Base-by-base conservation (phyloP, 2,888 invertebrate species). In the Hemithea aestivaria region DNA sequence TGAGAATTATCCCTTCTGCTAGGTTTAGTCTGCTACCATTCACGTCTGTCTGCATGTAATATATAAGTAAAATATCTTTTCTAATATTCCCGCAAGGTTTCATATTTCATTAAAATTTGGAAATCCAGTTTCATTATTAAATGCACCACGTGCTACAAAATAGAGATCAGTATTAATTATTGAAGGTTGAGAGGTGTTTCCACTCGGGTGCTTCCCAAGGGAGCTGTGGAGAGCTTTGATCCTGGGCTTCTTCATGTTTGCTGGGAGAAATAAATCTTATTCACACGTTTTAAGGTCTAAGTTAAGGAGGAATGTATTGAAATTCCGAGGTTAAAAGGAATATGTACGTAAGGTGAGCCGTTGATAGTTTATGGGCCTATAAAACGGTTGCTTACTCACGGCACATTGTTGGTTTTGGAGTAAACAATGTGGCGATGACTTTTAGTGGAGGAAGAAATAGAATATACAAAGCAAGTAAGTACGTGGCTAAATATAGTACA, bases 111-210 rank as follows among this genome's bases (percentile, higher is more conserved):
- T n/a, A 16, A 16, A 16, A 16, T 16, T 16, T 16, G 5, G 5
- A 5, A 4, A 12, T 16, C 16, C 12, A 38, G 21, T 32, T 24
- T 26, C 16, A 36, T 22, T 35, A 35, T 16, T 23, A 20, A 29
- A 37, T 27, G 29, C 21, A 26, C 25, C 39, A 32, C 29, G 41
- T 34, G 29, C 10, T 27, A 32, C 30, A 22, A 35, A 44, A 34
- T 32, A 28, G 40, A 30, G 38, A 36, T 33, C 27, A 48, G 34
- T 50, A 51, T 56, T 52, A 51, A 60, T 62, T 56, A 55, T 53
- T 36, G 40, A 42, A 47, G 52, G 39, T 22, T 38, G 34, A 49
- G 36, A 39, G 35, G 42, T 52, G 53, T 53, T 59, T 56, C 45
- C 50, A 48, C 33, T 29, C 32, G 44, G 48, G 53, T 53, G 50